Conservation (phyloP, 2,797 vertebrate genomes). For the Sebastes dallii region DNA sequence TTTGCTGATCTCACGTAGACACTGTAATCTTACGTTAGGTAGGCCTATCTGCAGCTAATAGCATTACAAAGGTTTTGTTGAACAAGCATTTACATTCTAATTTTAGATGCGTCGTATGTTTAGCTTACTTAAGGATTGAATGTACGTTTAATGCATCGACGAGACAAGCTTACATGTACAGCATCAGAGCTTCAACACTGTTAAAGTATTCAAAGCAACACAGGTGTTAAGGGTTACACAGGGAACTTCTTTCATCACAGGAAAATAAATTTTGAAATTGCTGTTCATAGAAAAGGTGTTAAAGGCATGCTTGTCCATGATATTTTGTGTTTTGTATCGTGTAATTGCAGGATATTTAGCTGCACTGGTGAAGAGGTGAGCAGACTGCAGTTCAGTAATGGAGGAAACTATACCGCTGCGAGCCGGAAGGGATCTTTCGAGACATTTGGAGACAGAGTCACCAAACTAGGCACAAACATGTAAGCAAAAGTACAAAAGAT, state of each 20-base stretch:
- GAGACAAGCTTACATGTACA: not conserved
- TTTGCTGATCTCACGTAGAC: conserved; percentile 6
- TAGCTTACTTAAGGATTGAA: conserved; percentile 22
- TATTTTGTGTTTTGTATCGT: conserved; percentile 7
- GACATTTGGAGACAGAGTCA: conserved; percentile 92
- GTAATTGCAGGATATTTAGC: conserved; percentile 86
- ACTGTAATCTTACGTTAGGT: conserved; percentile 35
- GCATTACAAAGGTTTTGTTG: conserved; percentile 65
- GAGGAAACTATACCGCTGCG: conserved; percentile 86
- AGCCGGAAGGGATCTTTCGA: conserved; percentile 93
- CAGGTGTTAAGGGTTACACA: not conserved
- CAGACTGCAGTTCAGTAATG: conserved; percentile 85
- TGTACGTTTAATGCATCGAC: not conserved
- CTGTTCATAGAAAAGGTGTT: not conserved
- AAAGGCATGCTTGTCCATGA: not conserved
- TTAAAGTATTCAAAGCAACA: not conserved
- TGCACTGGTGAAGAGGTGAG: conserved; percentile 88
- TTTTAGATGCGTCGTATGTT: conserved; percentile 53
- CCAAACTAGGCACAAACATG: conserved; percentile 98
- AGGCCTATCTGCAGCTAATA: conserved; percentile 59
- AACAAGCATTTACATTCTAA: conserved; percentile 58
- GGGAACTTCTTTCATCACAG: not conserved
- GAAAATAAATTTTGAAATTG: not conserved
- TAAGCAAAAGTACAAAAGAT: conserved; percentile 66
- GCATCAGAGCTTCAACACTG: not conserved